Base-by-base conservation (phyloP, 2,797 vertebrate genomes). In the Sebastes cheni region DNA sequence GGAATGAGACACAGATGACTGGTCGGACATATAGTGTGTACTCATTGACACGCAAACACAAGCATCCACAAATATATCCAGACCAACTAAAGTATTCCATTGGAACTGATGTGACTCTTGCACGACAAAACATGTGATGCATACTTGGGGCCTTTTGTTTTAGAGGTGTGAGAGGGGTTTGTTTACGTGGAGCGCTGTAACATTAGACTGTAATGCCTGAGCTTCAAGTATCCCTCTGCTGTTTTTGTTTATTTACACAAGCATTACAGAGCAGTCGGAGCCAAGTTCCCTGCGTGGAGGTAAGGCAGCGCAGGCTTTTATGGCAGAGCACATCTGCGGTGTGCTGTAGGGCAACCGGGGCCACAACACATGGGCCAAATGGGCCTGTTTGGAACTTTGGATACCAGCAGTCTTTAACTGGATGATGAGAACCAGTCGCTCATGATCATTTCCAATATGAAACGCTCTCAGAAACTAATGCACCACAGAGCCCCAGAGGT, bases 391-490 rank as follows among this genome's bases (percentile, higher is more conserved):
- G 86, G 88, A 91, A 85, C 84, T 83, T 79, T 90, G 90, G 88
- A 92, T 90, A 88, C 83, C 87, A 86, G 88, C 73, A 79, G 67
- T 87, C 88, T 88, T 84, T 89, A 90, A 90, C 82, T 80, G 85
- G 82, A 91, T 94, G 94, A 95, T 94, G 92, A 94, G 90, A 95
- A 94, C 87, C 94, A 94, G 91, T 93, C 68, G 74, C 85, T 90
- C 80, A 52, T 84, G 87, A 94, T 94, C 87, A 86, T 82, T 92
- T 84, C 75, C 86, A 89, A 88, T 82, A 75, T 54, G 84, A 86
- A 77, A 83, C 23, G 55, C 87, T 89, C 67, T 88, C 75, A 81
- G 86, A 77, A 86, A 80, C 85, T 88, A 91, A 91, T 92, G 89
- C 39, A 84, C 82, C 81, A 80, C 88, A 91, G 88, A 88, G 81